Conservation (phyloP, 2,888 invertebrate species). For the Tuberolachnus salignus region DNA sequence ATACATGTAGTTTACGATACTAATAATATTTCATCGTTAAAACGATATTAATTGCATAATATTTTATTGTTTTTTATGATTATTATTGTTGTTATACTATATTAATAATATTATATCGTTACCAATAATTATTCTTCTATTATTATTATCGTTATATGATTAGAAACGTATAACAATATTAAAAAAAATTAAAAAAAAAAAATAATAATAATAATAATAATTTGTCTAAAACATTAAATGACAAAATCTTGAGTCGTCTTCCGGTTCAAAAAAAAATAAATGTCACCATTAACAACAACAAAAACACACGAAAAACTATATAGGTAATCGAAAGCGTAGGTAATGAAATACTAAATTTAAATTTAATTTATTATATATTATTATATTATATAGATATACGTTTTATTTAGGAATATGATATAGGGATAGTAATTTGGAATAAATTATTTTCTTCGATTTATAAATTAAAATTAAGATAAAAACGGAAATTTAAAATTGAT, state of each 20-base stretch:
- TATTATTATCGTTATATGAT: slow-evolving; percentile 20
- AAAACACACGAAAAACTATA: slow-evolving; percentile 17
- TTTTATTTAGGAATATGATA: slow-evolving; percentile 32
- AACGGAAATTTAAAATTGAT: too few relatives aligned
- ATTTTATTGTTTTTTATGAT: slow-evolving; percentile 7
- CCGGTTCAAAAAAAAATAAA: slow-evolving; percentile 52
- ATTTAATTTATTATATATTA: not conserved
- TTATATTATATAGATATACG: slow-evolving; percentile 13
- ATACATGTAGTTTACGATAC: not conserved
- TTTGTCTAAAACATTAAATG: slow-evolving; percentile 42
- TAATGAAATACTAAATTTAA: slow-evolving; percentile 35
- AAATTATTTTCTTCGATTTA: slow-evolving; percentile 36
- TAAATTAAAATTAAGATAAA: not conserved
- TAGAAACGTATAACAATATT: not conserved
- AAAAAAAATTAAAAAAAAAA: too few relatives aligned
- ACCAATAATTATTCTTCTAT: not conserved
- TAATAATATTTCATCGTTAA: slow-evolving; percentile 3
- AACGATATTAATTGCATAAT: slow-evolving; percentile 7
- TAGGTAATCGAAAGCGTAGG: slow-evolving; percentile 20
- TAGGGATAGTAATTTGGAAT: slow-evolving; percentile 36
- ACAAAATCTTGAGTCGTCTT: slow-evolving; percentile 57
- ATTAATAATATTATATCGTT: not conserved
- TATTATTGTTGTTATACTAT: slow-evolving; percentile 2
- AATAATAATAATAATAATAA: too few relatives aligned
- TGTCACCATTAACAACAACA: slow-evolving; percentile 32